Evolutionary conservation across 2,113 vertebrate genomes (phyloP), one percentile per base, ranked within the genome.

Genomic region (Callaeas wilsoni): DNA sequence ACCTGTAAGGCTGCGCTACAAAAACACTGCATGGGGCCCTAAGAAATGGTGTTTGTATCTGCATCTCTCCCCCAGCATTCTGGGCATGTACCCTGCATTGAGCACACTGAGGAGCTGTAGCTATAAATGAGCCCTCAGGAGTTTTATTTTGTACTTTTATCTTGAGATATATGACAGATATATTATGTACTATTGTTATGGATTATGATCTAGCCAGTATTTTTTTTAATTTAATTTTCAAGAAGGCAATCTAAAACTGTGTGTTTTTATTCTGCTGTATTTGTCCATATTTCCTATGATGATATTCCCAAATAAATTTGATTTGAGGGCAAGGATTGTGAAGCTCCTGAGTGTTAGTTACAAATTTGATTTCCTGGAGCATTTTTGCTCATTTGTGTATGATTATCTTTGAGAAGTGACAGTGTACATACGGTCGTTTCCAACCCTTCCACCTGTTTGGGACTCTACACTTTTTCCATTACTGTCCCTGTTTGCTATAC

Each of bases 241-340:
- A 95, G 70, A 94, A 87, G 92, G 63, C 47, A 85, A 77, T 52
- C 76, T 96, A 92, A 19, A 87, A 94, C 60, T 94, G 88, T 94
- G 87, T 96, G 95, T 78, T 98, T 96, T 95, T 94, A 95, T 94
- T 97, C 96, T 98, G 96, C 93, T 97, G 88, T 97, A 96, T 91
- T 96, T 97, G 96, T 97, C 96, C 86, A 76, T 97, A 96, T 95
- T 98, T 97, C 97, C 77, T 96, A 97, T 93, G 93, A 97, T 81
- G 85, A 96, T 96, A 96, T 96, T 97, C 89, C 92, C 94, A 96
- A 98, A 98, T 98, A 98, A 98, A 98, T 97, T 69, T 95, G 90
- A 97, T 96, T 97, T 96, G 96, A 97, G 93, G 94, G 93, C 92
- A 96, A 97, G 68, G 57, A 95, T 86, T 35, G 46, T 94, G 89